These are phyloP conservation scores for Paelopatides confundens DNA, from an alignment of 53 echinoderm and acorn worm genomes.

Conservation along the genomic window DNA sequence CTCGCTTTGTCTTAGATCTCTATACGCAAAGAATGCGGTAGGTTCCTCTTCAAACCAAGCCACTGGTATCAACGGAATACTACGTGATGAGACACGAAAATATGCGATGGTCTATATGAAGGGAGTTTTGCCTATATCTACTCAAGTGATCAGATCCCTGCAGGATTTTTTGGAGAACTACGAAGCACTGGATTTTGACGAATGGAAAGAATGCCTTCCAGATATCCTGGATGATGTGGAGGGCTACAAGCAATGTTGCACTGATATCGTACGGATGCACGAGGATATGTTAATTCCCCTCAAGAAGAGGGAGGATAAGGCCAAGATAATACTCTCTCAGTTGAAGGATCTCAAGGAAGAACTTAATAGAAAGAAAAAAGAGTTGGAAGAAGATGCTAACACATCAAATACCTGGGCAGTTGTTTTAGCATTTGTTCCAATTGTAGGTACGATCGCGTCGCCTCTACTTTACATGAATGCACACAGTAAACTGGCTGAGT, in stretches of 20 bases:
- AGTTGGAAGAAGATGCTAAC: background rate
- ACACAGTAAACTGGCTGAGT: background rate
- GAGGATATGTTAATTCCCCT: slow-evolving; percentile 26
- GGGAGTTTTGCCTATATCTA: background rate
- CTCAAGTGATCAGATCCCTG: background rate
- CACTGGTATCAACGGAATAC: background rate
- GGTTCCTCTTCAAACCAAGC: background rate
- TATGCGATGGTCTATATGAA: slow-evolving; percentile 21
- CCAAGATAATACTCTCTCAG: background rate
- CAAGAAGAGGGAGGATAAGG: slow-evolving; percentile 15
- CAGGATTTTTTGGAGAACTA: background rate
- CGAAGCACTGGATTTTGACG: background rate
- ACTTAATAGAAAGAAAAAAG: background rate
- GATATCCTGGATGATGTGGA: background rate
- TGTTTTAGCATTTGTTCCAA: slow-evolving; percentile 21
- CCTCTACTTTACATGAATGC: background rate
- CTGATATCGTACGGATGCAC: slow-evolving; percentile 15
- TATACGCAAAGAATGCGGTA: background rate
- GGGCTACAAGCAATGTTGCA: slow-evolving; percentile 32
- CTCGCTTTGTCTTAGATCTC: background rate
- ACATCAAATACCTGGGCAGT: background rate
- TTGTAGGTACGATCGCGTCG: background rate
- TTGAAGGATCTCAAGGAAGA: background rate
- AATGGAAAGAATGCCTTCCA: background rate
- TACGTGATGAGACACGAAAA: background rate